Base-by-base conservation (phyloP, 2,797 vertebrate genomes). In the Melopsittacus undulatus region DNA sequence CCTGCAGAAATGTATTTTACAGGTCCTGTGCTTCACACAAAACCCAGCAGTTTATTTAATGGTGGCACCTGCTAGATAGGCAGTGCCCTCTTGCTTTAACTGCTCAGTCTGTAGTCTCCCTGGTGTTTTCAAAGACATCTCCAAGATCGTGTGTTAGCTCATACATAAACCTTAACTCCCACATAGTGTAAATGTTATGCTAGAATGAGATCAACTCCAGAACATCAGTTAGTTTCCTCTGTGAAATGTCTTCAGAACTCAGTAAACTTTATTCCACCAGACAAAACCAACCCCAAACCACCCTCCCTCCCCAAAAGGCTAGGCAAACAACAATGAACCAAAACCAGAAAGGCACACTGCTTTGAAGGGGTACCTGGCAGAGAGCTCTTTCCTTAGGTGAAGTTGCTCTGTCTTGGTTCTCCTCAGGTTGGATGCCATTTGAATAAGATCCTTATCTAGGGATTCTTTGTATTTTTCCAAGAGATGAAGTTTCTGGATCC, bases 331-430 rank as follows among this genome's bases (percentile, higher is more conserved):
- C 27, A 56, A 38, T 6, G 32, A 40, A 2, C 6, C 1, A 17
- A 59, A 30, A 45, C 9, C 19, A 6, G 17, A 45, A 19, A 19
- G 5, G 23, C 4, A 66, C 3, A 56, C 2, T 1, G 4, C 26
- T 89, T 66, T 68, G 42, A 78, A 63, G 9, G 21, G 6, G 15
- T 94, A 99, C 99, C 98, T 99, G 97, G 98, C 97, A 69, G 98
- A 98, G 72, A 99, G 97, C 19, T 97, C 96, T 86, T 95, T 98
- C 73, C 79, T 96, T 26, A 98, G 96, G 96, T 98, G 98, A 74
- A 99, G 95, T 75, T 99, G 98, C 88, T 99, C 98, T 0, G 98
- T 98, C 81, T 98, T 98, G 36, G 98, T 98, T 94, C 98, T 98
- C 87, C 98, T 98, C 97, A 99, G 95, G 93, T 98, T 98, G 34